These are phyloP conservation scores for Rhynchotus rufescens DNA, from an alignment of 2,797 vertebrate genomes.

Conservation along the genomic window DNA sequence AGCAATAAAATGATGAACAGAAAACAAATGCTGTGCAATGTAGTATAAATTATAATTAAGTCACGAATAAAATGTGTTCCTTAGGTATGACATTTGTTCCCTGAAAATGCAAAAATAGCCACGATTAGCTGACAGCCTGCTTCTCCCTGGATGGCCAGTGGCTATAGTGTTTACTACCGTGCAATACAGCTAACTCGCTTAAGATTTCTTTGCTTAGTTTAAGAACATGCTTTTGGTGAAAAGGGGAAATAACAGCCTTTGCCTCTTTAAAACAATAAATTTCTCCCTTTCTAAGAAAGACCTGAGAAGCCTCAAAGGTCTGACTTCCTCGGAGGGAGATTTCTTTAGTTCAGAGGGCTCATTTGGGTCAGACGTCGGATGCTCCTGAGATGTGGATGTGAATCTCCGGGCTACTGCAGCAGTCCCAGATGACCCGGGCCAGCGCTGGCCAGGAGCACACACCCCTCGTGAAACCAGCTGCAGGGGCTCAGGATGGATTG, in stretches of 20 bases:
- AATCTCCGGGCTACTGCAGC: not conserved
- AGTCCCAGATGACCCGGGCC: not conserved
- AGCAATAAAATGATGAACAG: constrained; percentile 55
- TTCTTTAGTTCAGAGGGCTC: not conserved
- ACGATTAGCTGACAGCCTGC: constrained; percentile 64
- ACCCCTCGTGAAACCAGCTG: not conserved
- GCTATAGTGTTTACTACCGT: constrained; percentile 38
- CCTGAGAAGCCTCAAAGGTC: constrained; percentile 29
- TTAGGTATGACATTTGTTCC: constrained; percentile 71
- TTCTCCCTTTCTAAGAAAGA: not conserved
- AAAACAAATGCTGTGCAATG: constrained; percentile 70
- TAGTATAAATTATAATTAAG: constrained; percentile 70
- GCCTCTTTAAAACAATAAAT: constrained; percentile 49
- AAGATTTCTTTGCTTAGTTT: constrained; percentile 57
- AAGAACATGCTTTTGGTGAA: constrained; percentile 21
- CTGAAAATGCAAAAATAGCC: constrained; percentile 66
- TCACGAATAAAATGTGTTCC: constrained; percentile 56
- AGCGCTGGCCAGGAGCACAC: not conserved
- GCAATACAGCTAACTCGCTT: constrained; percentile 50
- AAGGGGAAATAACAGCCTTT: constrained; percentile 56
- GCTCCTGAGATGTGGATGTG: not conserved
- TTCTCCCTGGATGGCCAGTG: constrained; percentile 47
- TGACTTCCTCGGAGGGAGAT: not conserved
- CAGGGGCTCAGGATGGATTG: not conserved
- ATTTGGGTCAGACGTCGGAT: not conserved